phyloP scores from a whole-genome alignment of 2,888 invertebrate genomes.

The Syritta pipiens region DNA sequence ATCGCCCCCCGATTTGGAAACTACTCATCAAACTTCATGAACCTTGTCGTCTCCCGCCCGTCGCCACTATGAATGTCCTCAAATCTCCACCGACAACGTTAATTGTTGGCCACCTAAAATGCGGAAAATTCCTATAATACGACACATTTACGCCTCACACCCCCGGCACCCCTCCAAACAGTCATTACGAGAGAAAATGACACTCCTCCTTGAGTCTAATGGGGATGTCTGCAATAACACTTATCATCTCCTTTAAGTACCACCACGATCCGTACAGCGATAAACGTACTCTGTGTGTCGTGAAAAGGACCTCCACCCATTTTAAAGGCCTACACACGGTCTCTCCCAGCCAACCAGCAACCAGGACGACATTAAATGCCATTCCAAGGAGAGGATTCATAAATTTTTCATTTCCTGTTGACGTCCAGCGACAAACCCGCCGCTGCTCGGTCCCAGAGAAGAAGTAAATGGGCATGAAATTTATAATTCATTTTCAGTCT shows the following conservation, averaged over 20 bases:
- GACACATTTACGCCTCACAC: constrained; percentile 41
- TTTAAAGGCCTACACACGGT: constrained; percentile 47
- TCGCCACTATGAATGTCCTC: neutral
- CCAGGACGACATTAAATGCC: constrained; percentile 58
- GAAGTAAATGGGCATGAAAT: constrained; percentile 69
- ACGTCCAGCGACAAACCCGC: constrained; percentile 67
- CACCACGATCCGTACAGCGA: constrained; percentile 48
- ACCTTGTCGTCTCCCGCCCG: too few species aligned
- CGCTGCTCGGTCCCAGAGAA: neutral
- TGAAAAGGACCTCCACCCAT: constrained; percentile 38
- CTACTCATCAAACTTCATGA: too few species aligned
- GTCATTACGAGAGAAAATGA: constrained; percentile 67
- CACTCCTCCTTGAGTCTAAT: constrained; percentile 65
- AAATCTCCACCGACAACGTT: neutral
- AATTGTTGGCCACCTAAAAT: constrained; percentile 26
- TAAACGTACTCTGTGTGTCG: constrained; percentile 46
- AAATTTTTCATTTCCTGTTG: constrained; percentile 70
- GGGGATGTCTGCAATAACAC: constrained; percentile 69
- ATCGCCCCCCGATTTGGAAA: too few species aligned
- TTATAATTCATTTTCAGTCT: constrained; percentile 70
- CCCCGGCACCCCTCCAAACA: constrained; percentile 17
- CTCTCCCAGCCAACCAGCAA: neutral
- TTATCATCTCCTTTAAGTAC: constrained; percentile 65
- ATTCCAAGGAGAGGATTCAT: constrained; percentile 67
- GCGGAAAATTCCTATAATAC: constrained; percentile 46